Percentiles rank a stretch among this genome's conserved stretches.
These are phyloP conservation scores for Xenopus laevis DNA, from an alignment of 2,113 vertebrate genomes.

Conservation along the genomic window DNA sequence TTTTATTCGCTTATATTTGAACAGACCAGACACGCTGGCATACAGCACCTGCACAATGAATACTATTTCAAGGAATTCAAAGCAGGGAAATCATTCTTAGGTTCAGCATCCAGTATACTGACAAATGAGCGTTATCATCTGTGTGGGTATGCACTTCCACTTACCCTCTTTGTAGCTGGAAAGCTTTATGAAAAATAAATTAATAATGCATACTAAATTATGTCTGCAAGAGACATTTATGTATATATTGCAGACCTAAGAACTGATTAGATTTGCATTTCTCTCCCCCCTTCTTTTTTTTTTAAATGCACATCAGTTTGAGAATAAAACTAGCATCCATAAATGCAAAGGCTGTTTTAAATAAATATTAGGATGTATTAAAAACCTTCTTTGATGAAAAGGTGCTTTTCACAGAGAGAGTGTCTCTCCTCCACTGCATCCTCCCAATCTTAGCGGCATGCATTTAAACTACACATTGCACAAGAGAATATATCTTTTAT, in stretches of 20 bases:
- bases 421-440: neutral
- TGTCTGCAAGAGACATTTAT: slow-evolving; percentile 67
- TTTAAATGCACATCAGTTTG: slow-evolving; percentile 30
- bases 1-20: slow-evolving; percentile 38
- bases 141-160: slow-evolving; percentile 52
- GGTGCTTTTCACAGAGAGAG: slow-evolving; percentile 18
- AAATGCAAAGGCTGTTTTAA: slow-evolving; percentile 23
- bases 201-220: slow-evolving; percentile 75
- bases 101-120: slow-evolving; percentile 47
- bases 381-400: slow-evolving; percentile 24
- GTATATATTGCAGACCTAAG: slow-evolving; percentile 64
- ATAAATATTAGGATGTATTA: slow-evolving; percentile 45
- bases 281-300: slow-evolving; percentile 4
- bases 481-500: slow-evolving; percentile 22
- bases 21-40: slow-evolving; percentile 29
- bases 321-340: slow-evolving; percentile 34
- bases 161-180: slow-evolving; percentile 61
- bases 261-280: slow-evolving; percentile 68
- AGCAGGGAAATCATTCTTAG: slow-evolving; percentile 51
- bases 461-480: slow-evolving; percentile 7
- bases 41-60: slow-evolving; percentile 8
- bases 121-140: slow-evolving; percentile 60
- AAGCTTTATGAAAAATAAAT: slow-evolving; percentile 74
- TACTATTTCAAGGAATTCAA: slow-evolving; percentile 48
- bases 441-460: neutral